A percentile compares a stretch with the other conserved stretches of the same genome.
phyloP scores from a whole-genome alignment of 2,113 vertebrate species.

The Centropus bengalensis region DNA sequence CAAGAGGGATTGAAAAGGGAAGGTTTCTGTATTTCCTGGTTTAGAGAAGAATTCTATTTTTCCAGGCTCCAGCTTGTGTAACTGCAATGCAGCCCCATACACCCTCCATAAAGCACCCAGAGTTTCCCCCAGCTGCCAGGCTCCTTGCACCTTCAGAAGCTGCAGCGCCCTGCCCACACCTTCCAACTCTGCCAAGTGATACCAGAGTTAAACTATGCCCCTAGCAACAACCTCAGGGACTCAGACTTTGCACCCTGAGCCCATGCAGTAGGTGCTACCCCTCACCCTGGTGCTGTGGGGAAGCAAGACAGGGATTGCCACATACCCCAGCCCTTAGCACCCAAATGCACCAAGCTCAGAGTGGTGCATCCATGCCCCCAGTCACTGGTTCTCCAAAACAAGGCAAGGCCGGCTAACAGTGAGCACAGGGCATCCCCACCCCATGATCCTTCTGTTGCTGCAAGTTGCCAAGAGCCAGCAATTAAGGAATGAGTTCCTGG shows the following conservation, averaged over 20 bases:
- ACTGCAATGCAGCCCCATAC: not conserved
- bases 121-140: not conserved
- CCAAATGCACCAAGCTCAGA: not conserved
- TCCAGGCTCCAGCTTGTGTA: not conserved
- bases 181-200: not conserved
- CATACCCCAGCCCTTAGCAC: not conserved
- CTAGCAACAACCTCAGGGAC: not conserved
- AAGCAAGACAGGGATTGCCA: too few species aligned
- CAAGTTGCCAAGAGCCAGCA: not conserved
- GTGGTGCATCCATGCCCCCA: fast-evolving
- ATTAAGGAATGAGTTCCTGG: not conserved
- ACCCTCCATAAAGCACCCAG: not conserved
- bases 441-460: fast-evolving
- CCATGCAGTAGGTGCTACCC: not conserved
- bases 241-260: not conserved
- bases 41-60: not conserved
- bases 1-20: not conserved
- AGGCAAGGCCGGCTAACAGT: too few species aligned
- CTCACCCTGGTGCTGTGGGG: not conserved
- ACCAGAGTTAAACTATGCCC: fast-evolving
- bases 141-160: not conserved
- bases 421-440: not conserved
- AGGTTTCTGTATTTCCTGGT: not conserved
- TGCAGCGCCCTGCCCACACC: not conserved
- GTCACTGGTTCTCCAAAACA: not conserved